A percentile compares a stretch with the other conserved stretches of the same genome.
Conservation (phyloP, 1,140 invertebrate genomes). For the Platorchestia sp. region DNA sequence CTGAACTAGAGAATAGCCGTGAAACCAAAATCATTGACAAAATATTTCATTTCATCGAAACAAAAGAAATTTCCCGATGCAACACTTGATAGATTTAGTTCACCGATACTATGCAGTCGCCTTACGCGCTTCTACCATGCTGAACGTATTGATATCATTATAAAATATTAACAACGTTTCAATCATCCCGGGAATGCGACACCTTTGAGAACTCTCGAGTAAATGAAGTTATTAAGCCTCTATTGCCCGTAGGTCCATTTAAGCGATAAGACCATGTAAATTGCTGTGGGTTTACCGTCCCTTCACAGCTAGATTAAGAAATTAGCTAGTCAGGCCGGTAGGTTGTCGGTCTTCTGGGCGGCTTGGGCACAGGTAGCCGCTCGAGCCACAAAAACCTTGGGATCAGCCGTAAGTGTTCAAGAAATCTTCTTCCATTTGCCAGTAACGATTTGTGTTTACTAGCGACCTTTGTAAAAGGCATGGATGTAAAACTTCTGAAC, state of each 20-base stretch:
- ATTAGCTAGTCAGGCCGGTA: constrained; percentile 45
- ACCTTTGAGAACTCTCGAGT: not conserved
- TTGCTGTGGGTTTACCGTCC: constrained; percentile 54
- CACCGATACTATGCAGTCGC: not conserved
- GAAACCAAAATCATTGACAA: too few relatives aligned
- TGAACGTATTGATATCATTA: not conserved
- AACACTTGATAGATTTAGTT: not conserved
- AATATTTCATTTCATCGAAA: too few relatives aligned
- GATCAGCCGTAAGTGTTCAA: not conserved
- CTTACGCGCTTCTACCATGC: not conserved
- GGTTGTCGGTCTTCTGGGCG: constrained; percentile 54
- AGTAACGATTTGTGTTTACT: not conserved
- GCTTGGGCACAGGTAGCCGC: constrained; percentile 52
- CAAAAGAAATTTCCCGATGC: too few relatives aligned
- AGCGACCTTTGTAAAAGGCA: not conserved
- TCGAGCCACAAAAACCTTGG: constrained; percentile 42
- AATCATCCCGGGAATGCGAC: constrained; percentile 4
- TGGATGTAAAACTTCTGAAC: not conserved
- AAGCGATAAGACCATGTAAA: constrained; percentile 49
- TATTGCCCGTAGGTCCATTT: constrained; percentile 53
- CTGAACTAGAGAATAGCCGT: too few relatives aligned
- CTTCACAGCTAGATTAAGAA: constrained; percentile 55
- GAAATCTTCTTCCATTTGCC: not conserved
- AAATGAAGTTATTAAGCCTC: constrained; percentile 47
- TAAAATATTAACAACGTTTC: not conserved